Evolutionary conservation across 1,140 invertebrate genomes (phyloP), one percentile per base, ranked within the genome.

Genomic region (Drosophila ironensis): DNA sequence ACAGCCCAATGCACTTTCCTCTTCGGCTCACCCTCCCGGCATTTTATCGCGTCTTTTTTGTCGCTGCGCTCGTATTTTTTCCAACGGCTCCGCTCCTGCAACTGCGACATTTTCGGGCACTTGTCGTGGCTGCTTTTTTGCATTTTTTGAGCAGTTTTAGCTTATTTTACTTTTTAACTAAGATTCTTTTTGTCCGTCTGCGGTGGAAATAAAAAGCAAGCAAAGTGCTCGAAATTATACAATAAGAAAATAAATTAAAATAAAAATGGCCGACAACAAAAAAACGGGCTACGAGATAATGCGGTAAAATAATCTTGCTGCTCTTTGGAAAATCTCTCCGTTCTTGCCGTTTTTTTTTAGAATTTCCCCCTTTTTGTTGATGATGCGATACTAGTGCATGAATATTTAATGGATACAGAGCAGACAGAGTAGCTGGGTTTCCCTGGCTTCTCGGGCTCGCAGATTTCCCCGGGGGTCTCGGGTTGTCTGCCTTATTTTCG

Each of bases 1-100:
- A 60, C 71, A 68, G 87, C 87, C 87, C 87, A 84, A 73, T 87
- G 87, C 87, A 70, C 78, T 88, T 82, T 48, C 52, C 35, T 66
- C 25, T 35, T 24, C 40, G 17, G 24, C 7, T 9, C 45, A 3
- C 17, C 33, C 60, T 45, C 12, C 22, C 59, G 50, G 40, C 59
- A 48, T 35, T 63, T 69, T 70, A 40, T 71, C 67, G 41, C 53
- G 47, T 40, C 45, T 64, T 46, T 72, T 72, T 72, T 41, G 50
- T 51, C 51, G 67, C 67, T 71, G 33, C 19, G 51, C 50, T 41
- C 50, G 20, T 40, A 14, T 68, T 59, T 75, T 59, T 56, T 51
- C n/a, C 28, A 44, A 57, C 64, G 52, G 35, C 56, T 53, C 50
- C 40, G 35, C 12, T 66, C 52, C 19, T 52, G 54, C 56, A 52